phyloP scores from a whole-genome alignment of 2,113 vertebrate species.

The Casuarius casuarius region DNA sequence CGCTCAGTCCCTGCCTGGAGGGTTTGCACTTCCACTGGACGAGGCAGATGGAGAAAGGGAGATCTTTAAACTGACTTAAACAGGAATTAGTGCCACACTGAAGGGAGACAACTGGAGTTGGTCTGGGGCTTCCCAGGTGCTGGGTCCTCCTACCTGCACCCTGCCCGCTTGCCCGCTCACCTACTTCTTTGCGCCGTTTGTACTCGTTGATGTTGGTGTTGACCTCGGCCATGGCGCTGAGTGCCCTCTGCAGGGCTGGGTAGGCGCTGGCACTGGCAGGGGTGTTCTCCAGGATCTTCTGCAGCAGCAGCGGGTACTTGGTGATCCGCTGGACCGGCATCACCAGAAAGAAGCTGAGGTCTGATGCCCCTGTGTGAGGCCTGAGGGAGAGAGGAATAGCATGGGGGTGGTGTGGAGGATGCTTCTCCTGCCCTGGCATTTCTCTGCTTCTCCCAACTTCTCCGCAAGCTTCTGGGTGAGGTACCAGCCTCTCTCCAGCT shows the following conservation, averaged over 20 bases:
- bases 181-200: slow-evolving; percentile 93
- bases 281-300: slow-evolving; percentile 92
- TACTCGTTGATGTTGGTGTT: slow-evolving; percentile 94
- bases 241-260: slow-evolving; percentile 77
- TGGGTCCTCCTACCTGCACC: fast-evolving
- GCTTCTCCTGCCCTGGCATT: neutral
- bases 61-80: neutral
- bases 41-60: neutral
- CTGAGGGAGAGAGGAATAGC: slow-evolving; percentile 63
- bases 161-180: slow-evolving; percentile 73
- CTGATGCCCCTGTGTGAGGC: slow-evolving; percentile 85
- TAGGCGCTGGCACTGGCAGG: slow-evolving; percentile 72
- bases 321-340: slow-evolving; percentile 94
- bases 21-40: neutral
- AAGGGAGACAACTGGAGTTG: fast-evolving
- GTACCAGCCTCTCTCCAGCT: neutral
- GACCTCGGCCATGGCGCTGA: slow-evolving; percentile 82
- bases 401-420: fast-evolving
- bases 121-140: neutral
- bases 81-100: neutral
- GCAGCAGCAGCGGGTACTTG: slow-evolving; percentile 91
- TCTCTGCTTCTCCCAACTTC: neutral
- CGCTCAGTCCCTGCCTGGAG: neutral
- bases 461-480: fast-evolving
- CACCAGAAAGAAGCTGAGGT: slow-evolving; percentile 93